Conservation (phyloP, 2,888 invertebrate genomes). For the Callyntrura guangdongensis region DNA sequence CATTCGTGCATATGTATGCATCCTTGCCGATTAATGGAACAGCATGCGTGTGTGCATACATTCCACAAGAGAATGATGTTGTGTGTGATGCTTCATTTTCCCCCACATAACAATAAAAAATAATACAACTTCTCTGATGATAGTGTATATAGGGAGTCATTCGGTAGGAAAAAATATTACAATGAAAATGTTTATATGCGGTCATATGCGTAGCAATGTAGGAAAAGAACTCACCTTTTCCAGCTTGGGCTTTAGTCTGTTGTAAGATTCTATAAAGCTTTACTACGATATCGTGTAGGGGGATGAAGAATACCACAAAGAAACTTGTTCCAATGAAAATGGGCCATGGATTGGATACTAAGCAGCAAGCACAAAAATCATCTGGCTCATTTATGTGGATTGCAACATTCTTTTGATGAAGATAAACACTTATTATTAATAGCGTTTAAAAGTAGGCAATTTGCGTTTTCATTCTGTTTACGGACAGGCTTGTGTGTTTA, state of each 20-base stretch:
- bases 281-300: not conserved
- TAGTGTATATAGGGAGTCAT: not conserved
- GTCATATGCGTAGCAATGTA: not conserved
- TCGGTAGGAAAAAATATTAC: not conserved
- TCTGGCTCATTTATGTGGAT: not conserved
- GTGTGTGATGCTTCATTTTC: constrained; percentile 40
- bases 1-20: not conserved
- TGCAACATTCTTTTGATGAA: constrained; percentile 25
- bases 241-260: not conserved
- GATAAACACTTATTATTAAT: constrained; percentile 47
- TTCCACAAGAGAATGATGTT: constrained; percentile 23
- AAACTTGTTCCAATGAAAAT: constrained; percentile 41
- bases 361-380: constrained; percentile 35
- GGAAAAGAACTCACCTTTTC: not conserved
- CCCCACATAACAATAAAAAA: constrained; percentile 30
- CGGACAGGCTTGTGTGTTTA: constrained; percentile 3
- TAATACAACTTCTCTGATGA: not conserved
- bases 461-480: constrained; percentile 1
- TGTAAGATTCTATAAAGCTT: not conserved
- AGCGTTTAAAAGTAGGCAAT: constrained; percentile 27
- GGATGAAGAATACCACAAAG: constrained; percentile 8
- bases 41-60: constrained; percentile 39
- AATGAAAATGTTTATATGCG: not conserved
- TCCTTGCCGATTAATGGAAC: constrained; percentile 25
- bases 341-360: constrained; percentile 39